Evolutionary conservation across 92 coral and sea anemone species (phyloP), one percentile per base, ranked within the genome.

Genomic region (Phymanthus crucifer): DNA sequence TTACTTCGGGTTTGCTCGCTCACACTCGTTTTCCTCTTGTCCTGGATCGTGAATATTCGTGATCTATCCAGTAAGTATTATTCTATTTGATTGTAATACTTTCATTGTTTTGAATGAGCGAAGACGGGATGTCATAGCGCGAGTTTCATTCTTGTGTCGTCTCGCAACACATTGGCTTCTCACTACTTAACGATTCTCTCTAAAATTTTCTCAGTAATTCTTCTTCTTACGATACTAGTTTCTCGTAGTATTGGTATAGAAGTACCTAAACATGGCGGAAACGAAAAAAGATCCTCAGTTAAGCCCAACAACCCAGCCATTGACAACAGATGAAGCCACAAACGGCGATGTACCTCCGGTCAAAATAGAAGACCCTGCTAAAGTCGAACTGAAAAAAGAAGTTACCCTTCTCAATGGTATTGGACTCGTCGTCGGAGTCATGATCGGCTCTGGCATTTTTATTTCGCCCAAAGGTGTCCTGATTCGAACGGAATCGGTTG

Each of bases 361-460:
- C 17, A 80, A 78, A 21, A 71, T 87, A 45, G 83, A 87, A 69
- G 90, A 81, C 70, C 40, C 48, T 52, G 33, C 50, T 8, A 61
- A 69, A 26, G 90, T 90, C 26, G 86, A 82, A 27, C 84, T 95
- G 34, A 96, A 96, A 47, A 91, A 94, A 72, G 91, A 96, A 85
- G 98, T 96, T 9, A 78, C 94, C 21, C 83, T 93, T 33, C 32
- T 96, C 40, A 94, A 94, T 77, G 99, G 98, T 3, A 66, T 96
- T 70, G 95, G 97, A 33, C 84, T 96, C 17, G 95, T 96, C 13
- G 99, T 96, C 21, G 99, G 99, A 10, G 95, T 92, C 36, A 96
- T 96, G 88, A 96, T 96, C 73, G 99, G 99, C 43, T 93, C 98
- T 16, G 99, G 99, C 21, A 96, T 96, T 71, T 96, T 96, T 74